Evolutionary conservation across 2,888 invertebrate genomes (phyloP).

Genomic region (Cotesia congregata): DNA sequence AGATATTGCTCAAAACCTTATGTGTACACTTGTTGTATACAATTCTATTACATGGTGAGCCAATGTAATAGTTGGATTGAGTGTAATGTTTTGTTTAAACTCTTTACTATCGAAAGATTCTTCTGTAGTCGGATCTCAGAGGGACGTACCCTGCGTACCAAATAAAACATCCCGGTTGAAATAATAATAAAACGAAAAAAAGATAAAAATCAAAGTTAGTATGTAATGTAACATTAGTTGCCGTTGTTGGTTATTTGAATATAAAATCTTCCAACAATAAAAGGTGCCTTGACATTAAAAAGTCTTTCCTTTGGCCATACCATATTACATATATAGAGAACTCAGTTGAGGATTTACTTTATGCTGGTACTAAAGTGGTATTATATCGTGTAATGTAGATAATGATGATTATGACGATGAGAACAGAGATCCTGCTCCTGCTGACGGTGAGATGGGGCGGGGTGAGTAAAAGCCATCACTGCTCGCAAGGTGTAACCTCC

Average conservation of each 20-base stretch:
- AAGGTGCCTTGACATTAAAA: constrained; percentile 56
- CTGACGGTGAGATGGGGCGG: constrained; percentile 43
- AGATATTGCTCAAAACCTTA: neutral
- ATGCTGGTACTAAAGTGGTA: neutral
- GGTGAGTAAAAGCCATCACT: constrained; percentile 43
- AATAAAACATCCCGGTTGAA: neutral
- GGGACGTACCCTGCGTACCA: neutral
- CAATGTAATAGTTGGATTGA: neutral
- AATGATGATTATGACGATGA: constrained; percentile 44
- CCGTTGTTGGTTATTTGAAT: neutral
- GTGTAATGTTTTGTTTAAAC: neutral
- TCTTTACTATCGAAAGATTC: neutral
- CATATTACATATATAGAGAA: neutral
- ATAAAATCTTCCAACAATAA: constrained; percentile 18
- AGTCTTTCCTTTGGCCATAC: constrained; percentile 36
- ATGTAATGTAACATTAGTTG: constrained; percentile 19
- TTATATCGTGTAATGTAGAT: constrained; percentile 35
- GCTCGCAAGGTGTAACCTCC: constrained; percentile 53
- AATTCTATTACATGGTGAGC: too few relatives aligned
- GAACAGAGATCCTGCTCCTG: constrained; percentile 16
- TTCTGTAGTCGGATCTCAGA: neutral
- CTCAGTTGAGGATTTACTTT: constrained; percentile 24
- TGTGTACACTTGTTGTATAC: neutral
- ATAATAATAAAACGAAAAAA: neutral
- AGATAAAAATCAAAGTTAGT: neutral